Evolutionary conservation across 2,888 invertebrate species (phyloP), one percentile per base, ranked within the genome.

Genomic region (Colletes collaris): DNA sequence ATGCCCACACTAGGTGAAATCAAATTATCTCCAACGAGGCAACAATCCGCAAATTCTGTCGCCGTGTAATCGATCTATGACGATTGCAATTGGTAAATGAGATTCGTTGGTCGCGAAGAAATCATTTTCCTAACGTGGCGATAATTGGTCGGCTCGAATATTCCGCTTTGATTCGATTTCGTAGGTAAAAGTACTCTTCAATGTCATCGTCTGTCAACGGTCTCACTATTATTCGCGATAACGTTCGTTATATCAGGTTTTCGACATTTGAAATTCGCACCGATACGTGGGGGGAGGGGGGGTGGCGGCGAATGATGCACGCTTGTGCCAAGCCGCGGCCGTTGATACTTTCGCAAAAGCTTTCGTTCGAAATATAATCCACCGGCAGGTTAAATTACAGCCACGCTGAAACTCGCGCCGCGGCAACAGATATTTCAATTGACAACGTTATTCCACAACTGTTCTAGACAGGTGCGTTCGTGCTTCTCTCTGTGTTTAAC

Each of bases 231-330:
- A 82, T 86, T 81, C 81, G 72, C 70, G 79, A 84, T 86, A 79
- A 84, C 83, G 82, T 67, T 81, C 79, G 81, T 78, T 76, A 83
- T 84, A 86, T 86, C 86, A 81, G 81, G 80, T 86, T 86, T 86
- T 86, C 86, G 86, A 86, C 82, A 86, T 86, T 86, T 82, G 82
- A 86, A 86, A 86, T 86, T 86, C 79, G 80, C 84, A 81, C 84
- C 79, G 71, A 52, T 62, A 64, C 79, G n/a, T n/a, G 74, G 66
- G 27, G 27, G 27, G 27, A 0, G 0, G 27, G 2, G 27, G 27
- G 27, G 27, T 16, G 27, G 71, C 75, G 84, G 75, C 82, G 79
- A 75, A 63, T 77, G 81, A 84, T 74, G 79, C 74, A 60, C 70
- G 66, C 56, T 55, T 68, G 53, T 58, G 53, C 67, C 71, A 62